Base-by-base conservation (phyloP, 1,140 invertebrate genomes). In the Drosophila grimshawi region DNA sequence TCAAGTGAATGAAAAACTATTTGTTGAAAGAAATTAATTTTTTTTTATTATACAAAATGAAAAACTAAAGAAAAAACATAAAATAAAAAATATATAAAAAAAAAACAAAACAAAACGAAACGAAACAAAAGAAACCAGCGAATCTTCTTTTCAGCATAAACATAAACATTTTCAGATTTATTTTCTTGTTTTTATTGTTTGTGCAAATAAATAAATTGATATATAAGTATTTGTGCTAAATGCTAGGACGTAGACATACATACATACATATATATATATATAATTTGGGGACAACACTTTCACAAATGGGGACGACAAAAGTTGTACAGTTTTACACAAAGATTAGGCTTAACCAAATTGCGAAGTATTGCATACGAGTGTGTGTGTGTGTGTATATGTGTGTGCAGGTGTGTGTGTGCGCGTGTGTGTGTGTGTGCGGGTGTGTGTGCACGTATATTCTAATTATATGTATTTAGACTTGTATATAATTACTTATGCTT, bases 1-100 rank as follows among this genome's bases (percentile, higher is more conserved):
- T 85, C 85, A 88, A 89, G 74, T 76, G 55, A 88, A 81, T 86
- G 49, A 71, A 76, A 83, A 72, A 74, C 85, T 80, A 88, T 89
- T 88, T 88, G 80, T 89, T 88, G 74, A 88, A 88, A 76, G 69
- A 88, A 89, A 77, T 77, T 72, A 80, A 89, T 83, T 88, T 88
- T 86, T 53, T 88, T 89, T 88, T 88, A 88, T 88, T 83, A 85
- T 80, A 78, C 72, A 89, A 80, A 76, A 72, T 48, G 61, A 86
- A 67, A 65, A 79, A 72, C 62, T 72, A 76, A 69, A 78, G 37
- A 69, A 80, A 80, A 86, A 81, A 78, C 51, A 78, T 69, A 43
- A 86, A 76, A 80, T 67, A 79, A 79, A 86, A 74, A 86, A 86
- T 74, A 76, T 60, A 64, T 64, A 82, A 80, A 71, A 78, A 57